These are phyloP conservation scores for Siderastrea radians DNA, from an alignment of 92 coral and sea anemone genomes.

Conservation along the genomic window DNA sequence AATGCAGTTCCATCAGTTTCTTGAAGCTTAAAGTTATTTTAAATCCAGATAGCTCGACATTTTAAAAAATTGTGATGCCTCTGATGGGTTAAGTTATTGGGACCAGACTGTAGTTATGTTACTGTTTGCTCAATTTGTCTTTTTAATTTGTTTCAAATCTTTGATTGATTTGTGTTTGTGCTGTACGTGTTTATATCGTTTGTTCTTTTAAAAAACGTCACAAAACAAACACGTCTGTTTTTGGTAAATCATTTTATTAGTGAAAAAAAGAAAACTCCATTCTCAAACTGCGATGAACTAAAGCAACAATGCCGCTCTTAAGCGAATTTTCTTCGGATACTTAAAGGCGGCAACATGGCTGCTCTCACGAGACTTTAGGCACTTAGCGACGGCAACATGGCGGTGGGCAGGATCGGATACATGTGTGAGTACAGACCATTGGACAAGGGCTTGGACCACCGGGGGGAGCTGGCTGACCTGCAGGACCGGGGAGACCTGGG, in stretches of 20 bases:
- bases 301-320: constrained; percentile 39
- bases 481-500: constrained; percentile 86
- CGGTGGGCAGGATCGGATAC: constrained; percentile 87
- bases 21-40: too few relatives aligned
- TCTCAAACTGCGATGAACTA: constrained; percentile 50
- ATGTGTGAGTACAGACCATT: constrained; percentile 83
- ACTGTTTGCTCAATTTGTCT: background rate
- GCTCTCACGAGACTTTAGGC: constrained; percentile 33
- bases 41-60: too few relatives aligned
- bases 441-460: constrained; percentile 86
- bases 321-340: constrained; percentile 28
- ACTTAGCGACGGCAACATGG: constrained; percentile 79
- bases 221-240: constrained; percentile 9
- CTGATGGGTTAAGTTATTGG: too few relatives aligned
- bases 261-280: constrained; percentile 52
- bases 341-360: constrained; percentile 67
- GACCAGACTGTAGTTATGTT: too few relatives aligned
- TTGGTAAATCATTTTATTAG: constrained; percentile 60
- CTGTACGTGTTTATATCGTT: background rate
- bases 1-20: too few relatives aligned
- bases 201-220: background rate
- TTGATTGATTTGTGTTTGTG: too few relatives aligned
- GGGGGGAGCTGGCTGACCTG: constrained; percentile 84
- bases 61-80: too few relatives aligned
- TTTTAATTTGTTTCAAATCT: background rate